These are phyloP conservation scores for Rhincodon typus DNA, from an alignment of 2,797 vertebrate species.

Conservation along the genomic window DNA sequence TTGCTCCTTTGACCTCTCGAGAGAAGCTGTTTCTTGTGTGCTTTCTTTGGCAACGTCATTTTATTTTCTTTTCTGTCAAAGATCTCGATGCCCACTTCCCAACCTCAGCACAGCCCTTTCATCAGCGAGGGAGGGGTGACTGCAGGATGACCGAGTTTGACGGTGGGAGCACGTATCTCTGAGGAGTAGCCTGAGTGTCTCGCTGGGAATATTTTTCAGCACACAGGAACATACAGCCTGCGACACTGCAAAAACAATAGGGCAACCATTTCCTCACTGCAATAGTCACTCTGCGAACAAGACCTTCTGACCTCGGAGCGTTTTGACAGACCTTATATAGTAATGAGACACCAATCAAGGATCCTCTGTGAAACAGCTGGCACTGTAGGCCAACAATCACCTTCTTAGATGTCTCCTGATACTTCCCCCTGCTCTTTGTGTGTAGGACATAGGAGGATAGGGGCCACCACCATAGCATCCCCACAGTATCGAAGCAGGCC, in stretches of 20 bases:
- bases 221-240: background rate
- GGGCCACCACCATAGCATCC: no score
- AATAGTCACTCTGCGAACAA: background rate
- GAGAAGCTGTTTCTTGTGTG: background rate
- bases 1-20: background rate
- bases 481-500: no score
- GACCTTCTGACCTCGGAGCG: background rate
- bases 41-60: background rate
- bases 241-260: background rate
- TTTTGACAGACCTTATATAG: background rate
- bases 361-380: background rate
- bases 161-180: background rate
- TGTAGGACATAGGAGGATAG: background rate
- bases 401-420: background rate
- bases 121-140: constrained; percentile 4
- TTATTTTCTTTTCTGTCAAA: constrained; percentile 26
- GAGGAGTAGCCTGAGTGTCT: background rate
- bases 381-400: background rate
- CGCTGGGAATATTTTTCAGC: background rate
- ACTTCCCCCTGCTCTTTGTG: background rate
- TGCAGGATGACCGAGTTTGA: background rate
- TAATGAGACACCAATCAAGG: background rate
- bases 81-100: background rate
- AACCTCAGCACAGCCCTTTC: constrained; percentile 1
- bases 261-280: background rate